A percentile compares a stretch with the other conserved stretches of the same genome.
Conservation (phyloP, 2,113 vertebrate species). For the Alces alces region DNA sequence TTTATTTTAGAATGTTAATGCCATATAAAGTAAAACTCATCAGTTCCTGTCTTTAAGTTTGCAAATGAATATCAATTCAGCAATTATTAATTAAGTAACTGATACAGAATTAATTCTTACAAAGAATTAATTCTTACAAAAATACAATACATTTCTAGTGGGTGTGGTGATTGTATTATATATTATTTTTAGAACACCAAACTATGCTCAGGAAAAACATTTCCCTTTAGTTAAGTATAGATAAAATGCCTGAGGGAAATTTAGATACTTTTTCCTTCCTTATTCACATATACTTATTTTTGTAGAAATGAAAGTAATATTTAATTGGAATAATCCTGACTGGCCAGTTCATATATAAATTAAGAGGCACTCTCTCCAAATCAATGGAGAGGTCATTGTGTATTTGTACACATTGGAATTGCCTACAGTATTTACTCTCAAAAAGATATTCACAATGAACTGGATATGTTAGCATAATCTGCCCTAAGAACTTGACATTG, state of each 20-base stretch:
- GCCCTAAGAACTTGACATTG: neutral
- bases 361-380: neutral
- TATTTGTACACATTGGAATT: neutral
- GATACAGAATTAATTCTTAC: neutral
- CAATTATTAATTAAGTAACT: neutral
- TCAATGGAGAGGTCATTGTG: neutral
- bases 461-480: neutral
- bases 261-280: neutral
- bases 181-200: conserved; percentile 10
- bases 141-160: neutral
- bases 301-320: neutral
- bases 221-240: neutral
- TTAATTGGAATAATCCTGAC: neutral
- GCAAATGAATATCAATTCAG: neutral
- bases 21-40: neutral
- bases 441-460: neutral
- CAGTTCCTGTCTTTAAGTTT: neutral
- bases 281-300: neutral
- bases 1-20: conserved; percentile 24
- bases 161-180: neutral
- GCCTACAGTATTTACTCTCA: neutral
- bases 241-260: neutral
- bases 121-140: neutral
- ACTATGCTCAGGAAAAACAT: neutral
- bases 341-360: neutral